phyloP scores from a whole-genome alignment of 2,888 invertebrate genomes.

The Leistus spinibarbis region DNA sequence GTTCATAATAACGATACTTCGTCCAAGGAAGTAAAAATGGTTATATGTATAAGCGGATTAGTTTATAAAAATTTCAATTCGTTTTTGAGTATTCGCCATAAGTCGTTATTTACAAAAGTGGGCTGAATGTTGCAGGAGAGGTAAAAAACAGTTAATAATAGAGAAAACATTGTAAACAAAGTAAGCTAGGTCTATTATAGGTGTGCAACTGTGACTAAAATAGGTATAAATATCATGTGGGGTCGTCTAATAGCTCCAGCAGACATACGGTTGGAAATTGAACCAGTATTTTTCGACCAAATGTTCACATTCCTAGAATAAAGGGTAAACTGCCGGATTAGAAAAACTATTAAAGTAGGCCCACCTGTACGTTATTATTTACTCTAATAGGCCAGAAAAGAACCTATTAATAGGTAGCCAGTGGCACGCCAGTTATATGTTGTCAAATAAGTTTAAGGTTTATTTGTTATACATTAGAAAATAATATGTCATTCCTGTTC shows the following conservation, averaged over 20 bases:
- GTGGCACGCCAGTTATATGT: no score
- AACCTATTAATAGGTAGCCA: no score
- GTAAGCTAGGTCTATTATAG: conserved; percentile 6
- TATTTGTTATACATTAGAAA: no score
- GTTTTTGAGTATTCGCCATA: no score
- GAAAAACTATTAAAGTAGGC: conserved; percentile 24
- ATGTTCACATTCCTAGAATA: conserved; percentile 26
- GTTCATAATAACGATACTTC: no score
- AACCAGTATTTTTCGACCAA: conserved; percentile 20
- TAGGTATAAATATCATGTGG: conserved; percentile 19
- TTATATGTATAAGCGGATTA: no score
- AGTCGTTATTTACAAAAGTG: no score
- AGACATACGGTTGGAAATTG: conserved; percentile 12
- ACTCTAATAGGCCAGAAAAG: conserved; percentile 8
- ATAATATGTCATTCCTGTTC: no score
- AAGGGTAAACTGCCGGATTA: conserved; percentile 18
- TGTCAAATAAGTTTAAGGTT: no score
- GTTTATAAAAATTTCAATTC: no score
- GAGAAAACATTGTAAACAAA: conserved; percentile 10
- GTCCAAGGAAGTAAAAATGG: no score
- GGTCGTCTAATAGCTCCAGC: not conserved
- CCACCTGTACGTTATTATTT: conserved; percentile 25
- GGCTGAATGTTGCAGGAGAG: no score
- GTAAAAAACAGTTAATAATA: conserved; percentile 9
- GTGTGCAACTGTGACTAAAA: conserved; percentile 17